Evolutionary conservation across 2,797 vertebrate species (phyloP), one percentile per base, ranked within the genome.

Genomic region (Apogon hyalosoma): DNA sequence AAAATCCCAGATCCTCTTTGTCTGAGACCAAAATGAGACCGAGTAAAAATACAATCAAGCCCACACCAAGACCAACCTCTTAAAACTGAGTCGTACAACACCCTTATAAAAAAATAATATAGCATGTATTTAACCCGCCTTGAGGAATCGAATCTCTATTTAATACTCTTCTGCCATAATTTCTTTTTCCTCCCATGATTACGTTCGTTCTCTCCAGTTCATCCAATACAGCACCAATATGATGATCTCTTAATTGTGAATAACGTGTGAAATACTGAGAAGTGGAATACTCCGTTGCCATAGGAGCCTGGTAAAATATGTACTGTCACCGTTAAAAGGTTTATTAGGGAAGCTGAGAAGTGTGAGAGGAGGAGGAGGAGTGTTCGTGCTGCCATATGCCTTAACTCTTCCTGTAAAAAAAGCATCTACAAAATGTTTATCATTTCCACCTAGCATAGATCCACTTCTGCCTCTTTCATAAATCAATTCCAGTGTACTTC

Each of bases 291-390:
- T 46, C 18, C 8, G 61, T 63, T 70, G 43, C 62, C 47, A 46
- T 42, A 52, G 41, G 52, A 40, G 55, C 33, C 6, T 18, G 41
- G 48, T 28, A 50, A 56, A 46, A 38, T 9, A 12, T 69, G 64
- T 4, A 49, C 7, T 4, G 41, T 42, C 13, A 38, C 28, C 0
- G 14, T 6, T 45, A 46, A 59, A 15, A 6, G 7, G 11, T 16
- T 9, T 45, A n/a, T 43, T 50, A 50, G 1, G 16, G 31, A 52
- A 8, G 48, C 49, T 53, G 56, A 43, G 24, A 57, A 33, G 47
- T 48, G 53, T 57, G 45, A 45, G 39, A 45, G 19, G 43, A 24
- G 38, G 52, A 41, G 21, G 7, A 4, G 13, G 63, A 28, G 43
- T 28, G 45, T 43, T 11, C 38, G 40, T 28, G 36, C 18, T 52